A percentile compares a stretch with the other conserved stretches of the same genome.
phyloP scores from a whole-genome alignment of 1,140 invertebrate species.

The Leptinotarsa undecemlineata region DNA sequence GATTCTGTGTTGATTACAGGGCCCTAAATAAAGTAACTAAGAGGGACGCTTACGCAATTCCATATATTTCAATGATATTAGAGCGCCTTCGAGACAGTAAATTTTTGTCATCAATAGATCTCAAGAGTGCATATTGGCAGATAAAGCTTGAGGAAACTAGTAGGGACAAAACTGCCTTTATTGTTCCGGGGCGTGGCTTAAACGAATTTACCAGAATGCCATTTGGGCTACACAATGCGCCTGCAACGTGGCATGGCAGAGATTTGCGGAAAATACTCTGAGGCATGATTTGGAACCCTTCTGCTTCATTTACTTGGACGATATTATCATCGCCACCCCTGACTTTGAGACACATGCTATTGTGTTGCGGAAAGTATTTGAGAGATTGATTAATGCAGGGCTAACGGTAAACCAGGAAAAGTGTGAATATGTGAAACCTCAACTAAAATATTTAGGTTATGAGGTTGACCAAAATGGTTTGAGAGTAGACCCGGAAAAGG shows the following conservation, averaged over 20 bases:
- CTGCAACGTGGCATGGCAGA: constrained; percentile 54
- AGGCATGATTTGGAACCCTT: constrained; percentile 35
- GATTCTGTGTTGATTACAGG: constrained; percentile 53
- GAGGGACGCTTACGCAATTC: constrained; percentile 45
- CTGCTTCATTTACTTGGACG: constrained; percentile 49
- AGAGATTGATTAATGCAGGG: background rate
- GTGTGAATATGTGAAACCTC: constrained; percentile 15
- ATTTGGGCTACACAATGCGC: constrained; percentile 50
- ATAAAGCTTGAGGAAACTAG: constrained; percentile 25
- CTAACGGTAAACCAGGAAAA: constrained; percentile 15
- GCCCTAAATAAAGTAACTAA: constrained; percentile 53
- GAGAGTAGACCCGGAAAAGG: constrained; percentile 11
- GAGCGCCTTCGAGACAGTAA: background rate
- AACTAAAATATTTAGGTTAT: constrained; percentile 28
- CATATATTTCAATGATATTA: constrained; percentile 25
- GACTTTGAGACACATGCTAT: constrained; percentile 32
- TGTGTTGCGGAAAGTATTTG: background rate
- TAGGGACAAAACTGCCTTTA: constrained; percentile 46
- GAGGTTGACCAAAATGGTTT: constrained; percentile 15
- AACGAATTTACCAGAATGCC: constrained; percentile 47
- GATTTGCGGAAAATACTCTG: constrained; percentile 49
- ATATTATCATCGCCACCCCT: constrained; percentile 38
- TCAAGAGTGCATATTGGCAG: constrained; percentile 41
- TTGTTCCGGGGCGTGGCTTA: constrained; percentile 42
- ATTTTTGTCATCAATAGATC: constrained; percentile 42